Evolutionary conservation across 2,797 vertebrate species (phyloP), one percentile per base, ranked within the genome.

Genomic region (Podargus strigoides): DNA sequence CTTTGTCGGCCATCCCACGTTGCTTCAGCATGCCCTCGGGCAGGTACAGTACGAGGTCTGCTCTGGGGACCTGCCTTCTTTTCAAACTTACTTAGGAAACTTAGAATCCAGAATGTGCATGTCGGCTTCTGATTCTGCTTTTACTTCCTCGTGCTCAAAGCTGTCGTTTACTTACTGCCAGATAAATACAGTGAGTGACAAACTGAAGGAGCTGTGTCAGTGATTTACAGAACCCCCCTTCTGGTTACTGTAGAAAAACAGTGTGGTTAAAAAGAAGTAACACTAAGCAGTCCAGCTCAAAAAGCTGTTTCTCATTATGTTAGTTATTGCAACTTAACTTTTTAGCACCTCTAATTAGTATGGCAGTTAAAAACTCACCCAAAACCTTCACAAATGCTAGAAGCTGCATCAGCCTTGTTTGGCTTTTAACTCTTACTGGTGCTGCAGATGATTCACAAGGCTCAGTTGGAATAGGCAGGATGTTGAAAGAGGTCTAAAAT

Each of bases 1-100:
- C 55, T 99, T 99, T 93, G 99, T 99, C 75, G 99, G 99, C 30
- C 99, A 99, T 77, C 99, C 99, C 2, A 99, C 99, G 0, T 97
- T 99, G 72, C 98, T 99, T 15, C 99, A 99, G 97, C 98, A 99
- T 56, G 98, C 98, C 18, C 97, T 98, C 3, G 98, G 98, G 90
- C 99, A 99, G 98, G 99, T 99, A 97, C 4, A 62, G 52, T 44
- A 3, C 1, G 4, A 93, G 84, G 11, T 32, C 27, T 2, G 3
- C n/a, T 34, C 36, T 53, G 62, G 49, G 41, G 12, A 50, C 41
- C 55, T 77, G 37, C 36, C 39, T 67, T 24, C 78, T 42, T 52
- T 39, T 37, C 44, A 59, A 6, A 13, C 59, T 76, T 37, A 22
- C 15, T 20, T 74, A 66, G 78, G 30, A 81, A 56, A 82, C 21